These are phyloP conservation scores for Porites rus DNA, from an alignment of 92 coral and sea anemone species.

Conservation along the genomic window DNA sequence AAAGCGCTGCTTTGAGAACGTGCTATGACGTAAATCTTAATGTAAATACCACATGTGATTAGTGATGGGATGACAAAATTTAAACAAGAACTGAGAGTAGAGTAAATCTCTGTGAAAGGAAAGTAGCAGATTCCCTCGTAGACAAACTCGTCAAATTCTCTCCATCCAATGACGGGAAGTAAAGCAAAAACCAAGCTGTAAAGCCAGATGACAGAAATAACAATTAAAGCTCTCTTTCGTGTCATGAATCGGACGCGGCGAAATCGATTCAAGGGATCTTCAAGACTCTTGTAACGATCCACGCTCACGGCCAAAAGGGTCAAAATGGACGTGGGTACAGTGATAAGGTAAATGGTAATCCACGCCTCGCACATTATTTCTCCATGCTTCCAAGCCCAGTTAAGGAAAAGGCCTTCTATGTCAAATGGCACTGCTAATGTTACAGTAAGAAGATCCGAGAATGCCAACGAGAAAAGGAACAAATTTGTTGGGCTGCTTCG, in stretches of 20 bases:
- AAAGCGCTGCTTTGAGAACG: slow-evolving; percentile 25
- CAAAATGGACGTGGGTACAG: slow-evolving; percentile 82
- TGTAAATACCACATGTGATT: slow-evolving; percentile 65
- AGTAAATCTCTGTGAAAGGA: slow-evolving; percentile 54
- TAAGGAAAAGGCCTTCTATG: slow-evolving; percentile 68
- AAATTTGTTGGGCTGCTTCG: slow-evolving; percentile 62
- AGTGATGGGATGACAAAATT: slow-evolving; percentile 70
- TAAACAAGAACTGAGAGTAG: slow-evolving; percentile 47
- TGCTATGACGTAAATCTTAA: slow-evolving; percentile 75
- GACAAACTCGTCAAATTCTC: slow-evolving; percentile 6
- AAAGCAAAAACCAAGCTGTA: slow-evolving; percentile 84
- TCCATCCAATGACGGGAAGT: slow-evolving; percentile 89
- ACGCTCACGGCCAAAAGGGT: slow-evolving; percentile 80
- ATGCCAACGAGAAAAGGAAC: slow-evolving; percentile 58
- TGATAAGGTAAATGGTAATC: slow-evolving; percentile 68
- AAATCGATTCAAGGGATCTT: slow-evolving; percentile 82
- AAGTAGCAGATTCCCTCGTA: slow-evolving; percentile 55
- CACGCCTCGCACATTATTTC: slow-evolving; percentile 72
- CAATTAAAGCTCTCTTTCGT: slow-evolving; percentile 64
- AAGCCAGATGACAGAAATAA: slow-evolving; percentile 76
- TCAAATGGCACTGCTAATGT: slow-evolving; percentile 73
- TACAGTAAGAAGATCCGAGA: slow-evolving; percentile 68
- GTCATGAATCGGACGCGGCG: slow-evolving; percentile 79
- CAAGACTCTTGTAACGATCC: slow-evolving; percentile 79
- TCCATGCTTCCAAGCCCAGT: slow-evolving; percentile 74